These are phyloP conservation scores for Notodonta dromedarius DNA, from an alignment of 2,888 invertebrate genomes.

Conservation along the genomic window DNA sequence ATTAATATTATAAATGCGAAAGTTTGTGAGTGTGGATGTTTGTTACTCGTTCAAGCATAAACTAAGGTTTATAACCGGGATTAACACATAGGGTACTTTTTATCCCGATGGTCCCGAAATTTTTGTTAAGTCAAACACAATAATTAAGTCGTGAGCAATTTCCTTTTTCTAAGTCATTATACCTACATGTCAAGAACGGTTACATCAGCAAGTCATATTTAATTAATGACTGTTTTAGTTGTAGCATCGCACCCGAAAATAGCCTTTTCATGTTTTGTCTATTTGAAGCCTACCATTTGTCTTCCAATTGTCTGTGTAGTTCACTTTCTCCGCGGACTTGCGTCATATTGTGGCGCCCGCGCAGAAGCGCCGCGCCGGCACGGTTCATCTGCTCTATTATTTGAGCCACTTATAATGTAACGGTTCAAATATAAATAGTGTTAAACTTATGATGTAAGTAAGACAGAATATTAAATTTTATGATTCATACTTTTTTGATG, in stretches of 20 bases:
- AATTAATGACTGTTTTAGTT: slow-evolving; percentile 26
- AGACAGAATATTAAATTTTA: slow-evolving; percentile 26
- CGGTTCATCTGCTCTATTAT: slow-evolving; percentile 28
- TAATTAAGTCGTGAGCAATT: slow-evolving; percentile 35
- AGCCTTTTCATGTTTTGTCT: slow-evolving; percentile 52
- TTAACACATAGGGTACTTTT: too few species aligned
- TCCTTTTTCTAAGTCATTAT: slow-evolving; percentile 27
- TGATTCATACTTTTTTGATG: slow-evolving; percentile 17
- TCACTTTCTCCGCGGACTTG: slow-evolving; percentile 64
- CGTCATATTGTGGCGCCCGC: slow-evolving; percentile 50
- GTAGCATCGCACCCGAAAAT: slow-evolving; percentile 41
- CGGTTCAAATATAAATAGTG: slow-evolving; percentile 2
- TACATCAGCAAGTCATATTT: slow-evolving; percentile 28
- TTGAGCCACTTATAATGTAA: slow-evolving; percentile 3
- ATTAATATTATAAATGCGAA: too few species aligned
- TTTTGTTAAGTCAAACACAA: too few species aligned
- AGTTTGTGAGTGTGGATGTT: too few species aligned
- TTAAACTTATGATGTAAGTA: slow-evolving; percentile 19
- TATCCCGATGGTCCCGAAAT: too few species aligned
- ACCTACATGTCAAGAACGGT: slow-evolving; percentile 48
- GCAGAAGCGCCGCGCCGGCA: slow-evolving; percentile 25
- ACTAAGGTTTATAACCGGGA: too few species aligned
- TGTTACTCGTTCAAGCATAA: too few species aligned
- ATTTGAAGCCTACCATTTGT: slow-evolving; percentile 50
- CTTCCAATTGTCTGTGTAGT: slow-evolving; percentile 57